phyloP scores from a whole-genome alignment of 2,888 invertebrate species.

The Epiblema foenella region DNA sequence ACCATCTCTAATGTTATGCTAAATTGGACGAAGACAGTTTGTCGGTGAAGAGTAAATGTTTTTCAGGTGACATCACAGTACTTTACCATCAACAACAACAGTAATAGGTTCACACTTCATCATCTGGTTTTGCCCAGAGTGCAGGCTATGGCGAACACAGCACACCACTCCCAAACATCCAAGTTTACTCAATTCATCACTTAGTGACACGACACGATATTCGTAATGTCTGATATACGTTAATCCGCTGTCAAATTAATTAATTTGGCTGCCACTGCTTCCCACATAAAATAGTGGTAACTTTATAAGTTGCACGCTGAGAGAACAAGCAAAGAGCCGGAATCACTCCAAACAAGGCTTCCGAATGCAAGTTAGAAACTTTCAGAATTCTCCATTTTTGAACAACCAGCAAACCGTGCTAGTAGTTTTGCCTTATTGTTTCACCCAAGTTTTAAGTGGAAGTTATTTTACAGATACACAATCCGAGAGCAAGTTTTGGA shows the following conservation, averaged over 20 bases:
- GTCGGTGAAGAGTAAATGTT: no score
- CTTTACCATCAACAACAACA: background rate
- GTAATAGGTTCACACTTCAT: background rate
- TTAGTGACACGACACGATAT: background rate
- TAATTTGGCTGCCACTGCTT: background rate
- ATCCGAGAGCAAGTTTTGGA: constrained; percentile 91
- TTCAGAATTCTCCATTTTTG: constrained; percentile 9
- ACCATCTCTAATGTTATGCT: no score
- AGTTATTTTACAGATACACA: constrained; percentile 82
- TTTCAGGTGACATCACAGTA: background rate
- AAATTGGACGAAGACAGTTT: no score
- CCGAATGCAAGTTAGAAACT: constrained; percentile 21
- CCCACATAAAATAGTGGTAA: background rate
- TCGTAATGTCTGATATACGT: background rate
- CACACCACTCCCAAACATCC: background rate
- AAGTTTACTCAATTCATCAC: background rate
- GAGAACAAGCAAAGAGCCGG: constrained; percentile 5
- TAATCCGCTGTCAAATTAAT: background rate
- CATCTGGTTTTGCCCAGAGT: no score
- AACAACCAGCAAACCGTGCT: constrained; percentile 14
- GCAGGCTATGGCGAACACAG: background rate
- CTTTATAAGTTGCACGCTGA: constrained; percentile 10
- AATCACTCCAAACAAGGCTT: constrained; percentile 11
- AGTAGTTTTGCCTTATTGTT: constrained; percentile 31
- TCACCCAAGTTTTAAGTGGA: constrained; percentile 31